These are phyloP conservation scores for Bubo scandiacus DNA, from an alignment of 2,113 vertebrate genomes.

Conservation along the genomic window DNA sequence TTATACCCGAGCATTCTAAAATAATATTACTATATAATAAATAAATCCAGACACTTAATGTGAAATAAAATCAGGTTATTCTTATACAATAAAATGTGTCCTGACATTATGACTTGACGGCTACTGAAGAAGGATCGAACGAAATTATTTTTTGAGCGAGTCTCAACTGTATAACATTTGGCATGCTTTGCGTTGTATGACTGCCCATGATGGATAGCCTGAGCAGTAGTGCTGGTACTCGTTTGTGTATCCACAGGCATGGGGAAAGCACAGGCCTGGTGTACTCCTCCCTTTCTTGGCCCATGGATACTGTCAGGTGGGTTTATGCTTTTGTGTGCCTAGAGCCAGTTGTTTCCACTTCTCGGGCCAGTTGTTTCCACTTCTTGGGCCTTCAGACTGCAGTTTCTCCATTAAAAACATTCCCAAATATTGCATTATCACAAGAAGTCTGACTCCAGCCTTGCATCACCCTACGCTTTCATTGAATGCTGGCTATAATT, in stretches of 20 bases:
- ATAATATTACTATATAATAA: background rate
- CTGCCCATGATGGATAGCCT: background rate
- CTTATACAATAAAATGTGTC: background rate
- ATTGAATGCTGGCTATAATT: accelerated
- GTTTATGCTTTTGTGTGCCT: background rate
- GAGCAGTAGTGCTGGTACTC: background rate
- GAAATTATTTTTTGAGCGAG: background rate
- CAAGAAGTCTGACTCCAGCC: background rate
- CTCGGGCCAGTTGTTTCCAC: accelerated
- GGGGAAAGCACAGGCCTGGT: background rate
- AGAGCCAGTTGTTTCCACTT: background rate
- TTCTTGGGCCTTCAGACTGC: accelerated
- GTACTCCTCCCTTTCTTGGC: background rate
- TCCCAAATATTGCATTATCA: background rate
- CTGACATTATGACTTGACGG: background rate
- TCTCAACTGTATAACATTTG: background rate
- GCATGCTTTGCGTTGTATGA: background rate
- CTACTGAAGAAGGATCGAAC: background rate
- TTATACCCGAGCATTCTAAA: background rate
- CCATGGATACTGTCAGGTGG: background rate
- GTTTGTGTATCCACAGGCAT: background rate
- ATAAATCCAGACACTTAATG: background rate
- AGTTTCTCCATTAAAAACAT: background rate
- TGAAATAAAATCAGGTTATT: background rate
- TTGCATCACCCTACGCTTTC: accelerated